Evolutionary conservation across 2,797 vertebrate species (phyloP), one percentile per base, ranked within the genome.

Genomic region (Leptoclinus maculatus): DNA sequence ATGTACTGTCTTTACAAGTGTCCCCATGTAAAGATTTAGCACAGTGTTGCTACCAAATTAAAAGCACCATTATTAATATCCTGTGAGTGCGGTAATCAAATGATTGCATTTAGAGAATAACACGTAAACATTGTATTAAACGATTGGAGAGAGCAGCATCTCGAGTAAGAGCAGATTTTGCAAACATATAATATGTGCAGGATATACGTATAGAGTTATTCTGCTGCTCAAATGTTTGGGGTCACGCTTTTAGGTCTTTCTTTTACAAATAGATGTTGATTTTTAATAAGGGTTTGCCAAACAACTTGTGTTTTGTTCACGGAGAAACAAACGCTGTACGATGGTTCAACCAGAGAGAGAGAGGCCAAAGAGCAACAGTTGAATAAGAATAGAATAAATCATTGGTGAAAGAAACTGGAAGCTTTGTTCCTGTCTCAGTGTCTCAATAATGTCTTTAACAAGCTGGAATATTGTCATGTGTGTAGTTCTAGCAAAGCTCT

Each of bases 51-150:
- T 19, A n/a, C 25, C 51, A 68, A 32, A 65, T 34, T 59, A 39
- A 75, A 66, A 53, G 47, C 45, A 84, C 23, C 54, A 21, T 36
- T 45, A 17, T 17, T 17, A 19, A 23, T 34, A 71, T 73, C 41
- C 5, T 17, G 17, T 43, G 19, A n/a, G 3, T 27, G 34, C 67
- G 19, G 45, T 38, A 13, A 82, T 38, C 53, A 25, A 67, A 43
- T 45, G 2, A 4, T 51, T 34, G 13, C 9, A 43, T 21, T 5
- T 29, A 9, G 10, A 13, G 19, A 59, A 45, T 27, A 59, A n/a
- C 11, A 34, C 14, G 16, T 9, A 34, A 11, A 34, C 25, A 74
- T 25, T 69, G n/a, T 6, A 65, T 74, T 43, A 49, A 5, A 29
- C 51, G 19, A 69, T 2, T 38, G n/a, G 41, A 45, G 36, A 23